Percentiles rank a stretch among this genome's conserved stretches.
Conservation (phyloP, 2,113 vertebrate species). For the Pseudorectes ferrugineus region DNA sequence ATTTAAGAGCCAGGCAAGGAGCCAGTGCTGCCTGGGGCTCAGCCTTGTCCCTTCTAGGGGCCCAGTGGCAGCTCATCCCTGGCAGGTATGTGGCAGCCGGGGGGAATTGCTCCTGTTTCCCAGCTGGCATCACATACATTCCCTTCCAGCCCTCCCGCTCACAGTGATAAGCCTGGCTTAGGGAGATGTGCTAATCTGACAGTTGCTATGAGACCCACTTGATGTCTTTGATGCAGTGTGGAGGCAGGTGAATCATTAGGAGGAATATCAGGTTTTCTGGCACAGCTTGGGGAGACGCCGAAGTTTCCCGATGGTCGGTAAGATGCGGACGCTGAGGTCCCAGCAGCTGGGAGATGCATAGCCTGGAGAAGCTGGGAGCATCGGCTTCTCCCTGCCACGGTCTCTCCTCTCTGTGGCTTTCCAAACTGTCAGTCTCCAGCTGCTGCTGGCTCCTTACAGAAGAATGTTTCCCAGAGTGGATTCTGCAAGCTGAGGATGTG, state of each 20-base stretch:
- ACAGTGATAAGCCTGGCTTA: neutral
- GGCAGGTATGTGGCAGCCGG: rapidly evolving
- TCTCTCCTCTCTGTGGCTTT: neutral
- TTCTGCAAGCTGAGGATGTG: neutral
- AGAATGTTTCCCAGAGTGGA: neutral
- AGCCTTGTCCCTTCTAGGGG: rapidly evolving
- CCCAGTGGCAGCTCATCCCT: neutral
- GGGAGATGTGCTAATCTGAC: neutral
- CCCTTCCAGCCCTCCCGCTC: neutral
- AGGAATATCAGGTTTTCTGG: neutral
- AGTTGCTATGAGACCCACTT: neutral
- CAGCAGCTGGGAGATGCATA: rapidly evolving
- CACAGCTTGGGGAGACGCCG: neutral
- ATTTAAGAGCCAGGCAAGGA: neutral
- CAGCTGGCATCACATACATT: neutral
- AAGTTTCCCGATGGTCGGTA: rapidly evolving
- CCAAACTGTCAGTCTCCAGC: neutral
- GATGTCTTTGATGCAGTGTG: neutral
- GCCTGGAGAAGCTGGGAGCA: neutral
- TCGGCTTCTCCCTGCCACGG: rapidly evolving
- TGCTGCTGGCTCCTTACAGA: neutral
- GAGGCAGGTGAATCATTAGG: conserved; percentile 19
- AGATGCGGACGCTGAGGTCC: neutral
- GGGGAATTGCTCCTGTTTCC: neutral
- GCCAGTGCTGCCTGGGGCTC: neutral